Conservation (phyloP, 2,797 vertebrate genomes). For the Hypotaenidia okinawae region DNA sequence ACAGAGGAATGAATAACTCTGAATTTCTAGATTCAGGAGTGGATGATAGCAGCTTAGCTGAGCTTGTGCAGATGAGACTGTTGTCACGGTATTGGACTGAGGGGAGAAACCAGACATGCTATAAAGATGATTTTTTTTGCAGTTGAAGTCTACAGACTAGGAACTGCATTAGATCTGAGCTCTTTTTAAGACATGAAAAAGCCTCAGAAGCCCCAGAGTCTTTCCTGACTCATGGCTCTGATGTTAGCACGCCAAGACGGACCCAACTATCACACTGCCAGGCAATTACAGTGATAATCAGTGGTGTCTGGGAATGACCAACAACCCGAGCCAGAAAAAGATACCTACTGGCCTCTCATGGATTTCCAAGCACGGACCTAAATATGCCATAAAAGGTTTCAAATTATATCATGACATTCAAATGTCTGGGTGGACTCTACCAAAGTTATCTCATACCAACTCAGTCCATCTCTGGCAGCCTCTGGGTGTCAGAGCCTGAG, state of each 20-base stretch:
- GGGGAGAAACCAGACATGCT: not conserved
- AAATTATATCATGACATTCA: not conserved
- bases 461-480: not conserved
- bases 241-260: not conserved
- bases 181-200: not conserved
- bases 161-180: not conserved
- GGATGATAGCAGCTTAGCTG: not conserved
- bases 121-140: not conserved
- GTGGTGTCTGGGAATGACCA: not conserved
- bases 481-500: not conserved
- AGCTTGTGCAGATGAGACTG: not conserved
- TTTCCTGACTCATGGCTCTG: not conserved
- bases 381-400: not conserved
- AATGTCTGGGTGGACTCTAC: not conserved
- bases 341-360: not conserved
- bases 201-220: not conserved
- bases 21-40: not conserved
- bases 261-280: not conserved
- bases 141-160: not conserved
- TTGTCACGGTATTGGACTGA: fast-evolving
- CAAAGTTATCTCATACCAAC: not conserved
- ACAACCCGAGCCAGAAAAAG: not conserved
- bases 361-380: not conserved
- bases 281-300: not conserved
- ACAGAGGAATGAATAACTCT: not conserved